Evolutionary conservation across 2,113 vertebrate genomes (phyloP).

Genomic region (Hippolais icterina): DNA sequence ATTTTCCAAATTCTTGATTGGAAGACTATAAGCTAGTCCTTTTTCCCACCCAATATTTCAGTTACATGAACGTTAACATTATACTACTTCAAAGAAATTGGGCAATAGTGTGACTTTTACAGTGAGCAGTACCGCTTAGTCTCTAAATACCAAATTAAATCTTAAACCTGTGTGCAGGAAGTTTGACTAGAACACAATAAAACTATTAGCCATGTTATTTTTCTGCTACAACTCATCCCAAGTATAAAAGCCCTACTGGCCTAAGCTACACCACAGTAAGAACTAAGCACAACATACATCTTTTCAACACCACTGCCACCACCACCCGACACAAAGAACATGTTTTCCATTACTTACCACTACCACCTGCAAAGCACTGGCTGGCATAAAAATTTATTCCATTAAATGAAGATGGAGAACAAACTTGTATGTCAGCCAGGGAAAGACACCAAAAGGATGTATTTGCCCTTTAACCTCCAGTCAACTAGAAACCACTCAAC

Average conservation of each 20-base stretch:
- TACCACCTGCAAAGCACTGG: slow-evolving; percentile 32
- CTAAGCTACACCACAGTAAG: neutral
- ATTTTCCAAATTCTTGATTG: neutral
- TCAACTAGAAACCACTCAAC: slow-evolving; percentile 72
- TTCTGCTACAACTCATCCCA: neutral
- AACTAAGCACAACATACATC: neutral
- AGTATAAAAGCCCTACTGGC: neutral
- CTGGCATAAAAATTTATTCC: slow-evolving; percentile 77
- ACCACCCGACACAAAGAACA: neutral
- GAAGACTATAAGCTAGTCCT: neutral
- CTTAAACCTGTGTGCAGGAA: neutral
- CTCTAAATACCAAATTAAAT: neutral
- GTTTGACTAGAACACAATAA: neutral
- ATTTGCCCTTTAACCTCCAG: slow-evolving; percentile 79
- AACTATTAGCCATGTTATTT: neutral
- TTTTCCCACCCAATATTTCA: neutral
- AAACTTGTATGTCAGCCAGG: slow-evolving; percentile 76
- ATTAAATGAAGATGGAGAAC: slow-evolving; percentile 36
- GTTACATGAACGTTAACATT: neutral
- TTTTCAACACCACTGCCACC: neutral
- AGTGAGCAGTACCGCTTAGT: neutral
- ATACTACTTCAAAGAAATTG: neutral
- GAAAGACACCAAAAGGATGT: slow-evolving; percentile 79
- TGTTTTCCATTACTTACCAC: slow-evolving; percentile 67
- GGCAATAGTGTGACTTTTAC: neutral